These are phyloP conservation scores for Sinocyclocheilus anophthalmus DNA, from an alignment of 2,113 vertebrate genomes.

Conservation along the genomic window DNA sequence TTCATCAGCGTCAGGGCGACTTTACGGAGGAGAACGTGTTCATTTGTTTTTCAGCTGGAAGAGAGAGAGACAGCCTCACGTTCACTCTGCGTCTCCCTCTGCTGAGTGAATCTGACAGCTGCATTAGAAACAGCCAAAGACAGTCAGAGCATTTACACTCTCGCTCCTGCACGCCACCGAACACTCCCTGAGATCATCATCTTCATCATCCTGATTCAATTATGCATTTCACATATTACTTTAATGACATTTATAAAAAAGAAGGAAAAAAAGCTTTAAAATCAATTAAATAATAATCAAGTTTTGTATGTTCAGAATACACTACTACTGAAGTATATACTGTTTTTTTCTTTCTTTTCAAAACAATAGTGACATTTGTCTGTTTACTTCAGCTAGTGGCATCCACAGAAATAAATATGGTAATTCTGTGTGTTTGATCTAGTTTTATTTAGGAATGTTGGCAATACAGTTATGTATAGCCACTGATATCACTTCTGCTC, in stretches of 20 bases:
- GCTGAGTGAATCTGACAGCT: conserved; percentile 77
- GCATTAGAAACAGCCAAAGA: conserved; percentile 70
- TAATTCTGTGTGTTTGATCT: no score
- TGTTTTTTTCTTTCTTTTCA: no score
- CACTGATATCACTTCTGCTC: no score
- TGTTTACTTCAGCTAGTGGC: not conserved
- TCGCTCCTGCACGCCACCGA: conserved; percentile 10
- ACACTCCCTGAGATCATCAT: conserved; percentile 52
- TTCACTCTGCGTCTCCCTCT: conserved; percentile 72
- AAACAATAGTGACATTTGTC: not conserved
- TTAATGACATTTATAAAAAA: not conserved
- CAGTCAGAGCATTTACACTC: conserved; percentile 24
- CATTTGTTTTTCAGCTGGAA: conserved; percentile 82
- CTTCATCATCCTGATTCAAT: conserved; percentile 58
- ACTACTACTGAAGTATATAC: not conserved
- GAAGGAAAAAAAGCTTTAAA: not conserved
- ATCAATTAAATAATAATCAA: not conserved
- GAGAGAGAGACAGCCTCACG: conserved; percentile 77
- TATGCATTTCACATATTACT: not conserved
- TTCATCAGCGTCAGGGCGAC: conserved; percentile 94
- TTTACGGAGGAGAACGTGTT: conserved; percentile 85
- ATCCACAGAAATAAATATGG: not conserved
- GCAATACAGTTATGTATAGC: no score
- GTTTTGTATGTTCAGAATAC: not conserved
- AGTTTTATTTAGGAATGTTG: not conserved